phyloP scores from a whole-genome alignment of 2,113 vertebrate species.

The Galeopterus variegatus region DNA sequence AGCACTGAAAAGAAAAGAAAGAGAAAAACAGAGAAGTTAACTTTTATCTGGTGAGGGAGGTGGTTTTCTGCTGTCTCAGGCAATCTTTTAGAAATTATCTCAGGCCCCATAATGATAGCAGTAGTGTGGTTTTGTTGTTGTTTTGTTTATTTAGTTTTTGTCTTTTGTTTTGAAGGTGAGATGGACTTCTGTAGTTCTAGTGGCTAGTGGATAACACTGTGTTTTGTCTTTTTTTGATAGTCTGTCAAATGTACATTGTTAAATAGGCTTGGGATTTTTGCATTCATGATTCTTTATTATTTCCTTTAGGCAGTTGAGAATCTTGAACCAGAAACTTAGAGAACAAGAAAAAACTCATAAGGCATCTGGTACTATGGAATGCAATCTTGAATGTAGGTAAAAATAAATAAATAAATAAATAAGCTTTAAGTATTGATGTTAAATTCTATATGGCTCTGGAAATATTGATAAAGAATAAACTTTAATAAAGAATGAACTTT shows the following conservation, averaged over 20 bases:
- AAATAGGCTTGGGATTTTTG: conserved; percentile 56
- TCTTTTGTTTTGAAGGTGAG: background rate
- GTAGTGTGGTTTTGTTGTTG: background rate
- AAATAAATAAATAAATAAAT: background rate
- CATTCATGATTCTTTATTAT: conserved; percentile 76
- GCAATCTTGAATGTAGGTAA: conserved; percentile 90
- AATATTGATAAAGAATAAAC: conserved; percentile 51
- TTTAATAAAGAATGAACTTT: background rate
- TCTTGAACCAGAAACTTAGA: conserved; percentile 91
- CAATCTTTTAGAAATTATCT: conserved; percentile 2
- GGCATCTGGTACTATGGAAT: conserved; percentile 82
- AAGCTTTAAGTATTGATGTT: background rate
- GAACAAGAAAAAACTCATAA: conserved; percentile 89
- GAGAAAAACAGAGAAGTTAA: background rate
- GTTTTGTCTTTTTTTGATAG: conserved; percentile 29
- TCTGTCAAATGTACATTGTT: background rate
- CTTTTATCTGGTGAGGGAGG: background rate
- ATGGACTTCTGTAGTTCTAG: background rate
- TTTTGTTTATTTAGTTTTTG: conserved; percentile 46
- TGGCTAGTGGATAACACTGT: background rate
- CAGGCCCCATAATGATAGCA: background rate
- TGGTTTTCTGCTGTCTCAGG: background rate
- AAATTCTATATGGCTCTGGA: conserved; percentile 57
- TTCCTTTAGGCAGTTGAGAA: conserved; percentile 89
- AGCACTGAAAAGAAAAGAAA: conserved; percentile 10